phyloP scores from a whole-genome alignment of 2,888 invertebrate species.

The Cheilosia grossa region DNA sequence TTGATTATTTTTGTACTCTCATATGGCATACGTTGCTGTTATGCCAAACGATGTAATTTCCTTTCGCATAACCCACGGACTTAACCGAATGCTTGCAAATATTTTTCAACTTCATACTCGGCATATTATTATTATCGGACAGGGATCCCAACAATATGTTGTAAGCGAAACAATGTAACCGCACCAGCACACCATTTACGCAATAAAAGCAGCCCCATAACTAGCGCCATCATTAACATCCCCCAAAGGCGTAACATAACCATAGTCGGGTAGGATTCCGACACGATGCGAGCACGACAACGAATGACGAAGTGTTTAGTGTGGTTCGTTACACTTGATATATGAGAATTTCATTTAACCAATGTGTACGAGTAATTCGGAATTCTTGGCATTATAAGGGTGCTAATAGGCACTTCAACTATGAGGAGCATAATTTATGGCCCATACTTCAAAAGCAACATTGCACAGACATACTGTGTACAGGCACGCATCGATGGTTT shows the following conservation, averaged over 20 bases:
- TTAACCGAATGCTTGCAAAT: constrained; percentile 65
- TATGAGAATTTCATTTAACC: constrained; percentile 77
- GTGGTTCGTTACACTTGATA: constrained; percentile 77
- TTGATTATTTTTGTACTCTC: constrained; percentile 54
- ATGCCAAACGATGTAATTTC: constrained; percentile 71
- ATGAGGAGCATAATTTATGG: constrained; percentile 72
- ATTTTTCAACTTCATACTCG: constrained; percentile 47
- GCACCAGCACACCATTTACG: constrained; percentile 42
- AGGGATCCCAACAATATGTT: constrained; percentile 27
- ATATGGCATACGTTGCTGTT: constrained; percentile 23
- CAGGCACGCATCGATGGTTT: constrained; percentile 27
- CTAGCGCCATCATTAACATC: constrained; percentile 68
- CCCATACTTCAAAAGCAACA: constrained; percentile 41
- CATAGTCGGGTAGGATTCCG: constrained; percentile 53
- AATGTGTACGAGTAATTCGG: constrained; percentile 77
- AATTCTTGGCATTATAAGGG: constrained; percentile 80
- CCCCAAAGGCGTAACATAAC: constrained; percentile 57
- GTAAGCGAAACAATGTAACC: constrained; percentile 68
- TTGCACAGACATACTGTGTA: constrained; percentile 4
- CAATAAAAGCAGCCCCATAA: constrained; percentile 40
- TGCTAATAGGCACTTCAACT: constrained; percentile 81
- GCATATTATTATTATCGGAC: background rate
- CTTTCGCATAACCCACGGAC: constrained; percentile 58
- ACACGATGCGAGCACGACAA: constrained; percentile 49
- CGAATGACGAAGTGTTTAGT: constrained; percentile 76